Evolutionary conservation across 1,140 invertebrate species (phyloP), one percentile per base, ranked within the genome.

Genomic region (Leucophenga varia): DNA sequence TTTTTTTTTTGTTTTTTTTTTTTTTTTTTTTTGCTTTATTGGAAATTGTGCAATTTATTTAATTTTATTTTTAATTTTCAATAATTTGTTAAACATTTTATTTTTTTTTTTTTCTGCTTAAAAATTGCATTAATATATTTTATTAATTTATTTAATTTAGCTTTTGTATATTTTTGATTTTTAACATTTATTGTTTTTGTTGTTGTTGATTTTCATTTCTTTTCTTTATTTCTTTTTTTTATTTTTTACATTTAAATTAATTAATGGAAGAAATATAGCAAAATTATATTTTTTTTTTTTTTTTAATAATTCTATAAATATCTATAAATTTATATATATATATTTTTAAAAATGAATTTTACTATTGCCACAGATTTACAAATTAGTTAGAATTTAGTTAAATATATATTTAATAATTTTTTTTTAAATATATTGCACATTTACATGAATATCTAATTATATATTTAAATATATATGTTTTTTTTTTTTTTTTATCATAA

Each of bases 241-340:
- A 55, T 57, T 46, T 52, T 36, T 56, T 52, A 31, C 55, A 56
- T 57, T 53, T 47, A 56, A 52, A 57, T 55, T 54, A 55, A 63
- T 63, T 65, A 67, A 67, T 67, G 52, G 55, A 55, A 59, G 59
- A 65, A 54, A 65, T 61, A 54, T 67, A 63, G 55, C 52, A 59
- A 54, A 64, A 46, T 55, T 37, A 52, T 59, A 9, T 17, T 54
- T 47, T 36, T 19, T 30, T 17, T 16, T 50, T 22, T 43, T 39
- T 43, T 9, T 19, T 22, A 43, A 14, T 39, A 25, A n/a, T n/a
- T n/a, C n/a, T n/a, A n/a, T n/a, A 28, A 14, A 42, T 16, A 12
- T 36, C 46, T 36, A 47, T 22, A 30, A 42, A 25, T 4, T 20
- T 53, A n/a, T 36, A 20, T 10, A 6, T 47, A 21, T 35, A 13